Base-by-base conservation (phyloP, 2,797 vertebrate genomes). In the Ctenosaura bakeri region DNA sequence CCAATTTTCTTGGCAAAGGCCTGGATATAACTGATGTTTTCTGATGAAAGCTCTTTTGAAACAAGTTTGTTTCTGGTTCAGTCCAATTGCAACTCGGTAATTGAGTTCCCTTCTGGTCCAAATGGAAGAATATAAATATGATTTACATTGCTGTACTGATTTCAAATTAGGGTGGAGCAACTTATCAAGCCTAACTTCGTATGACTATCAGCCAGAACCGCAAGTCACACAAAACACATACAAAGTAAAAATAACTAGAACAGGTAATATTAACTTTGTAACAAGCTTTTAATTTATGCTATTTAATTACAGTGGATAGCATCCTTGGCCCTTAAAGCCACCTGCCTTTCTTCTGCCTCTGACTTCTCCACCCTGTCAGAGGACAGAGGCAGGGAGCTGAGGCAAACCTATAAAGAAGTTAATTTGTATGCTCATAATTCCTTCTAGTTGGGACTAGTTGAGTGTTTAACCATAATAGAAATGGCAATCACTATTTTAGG, bases 191-290 rank as follows among this genome's bases (percentile, higher is more conserved):
- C 88, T 89, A 42, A 83, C 18, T 73, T 73, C 29, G n/a, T 66
- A 87, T 35, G 59, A 52, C 20, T 56, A 46, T 52, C 88, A 85
- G 62, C 46, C 64, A 26, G 38, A 85, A 79, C 35, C 50, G 12
- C 85, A 50, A 89, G 56, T 85, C 66, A 85, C 69, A 66, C 22
- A 20, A 69, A 85, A 29, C 83, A n/a, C 29, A 32, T 32, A 87
- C 6, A 59, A 87, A 6, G 64, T 78, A n/a, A 64, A n/a, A 59
- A 86, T 62, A 59, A 18, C 52, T 76, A 42, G 73, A 62, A 84
- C 73, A 84, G 52, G 52, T 76, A 79, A 54, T 85, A 79, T 79
- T 78, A 89, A 89, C 54, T 56, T 38, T 89, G 74, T 80, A 89
- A 85, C 50, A 71, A 85, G 71, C 54, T 85, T 79, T 89, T 89